Conservation (phyloP, 2,113 vertebrate species). For the Pachypanchax playfairii region DNA sequence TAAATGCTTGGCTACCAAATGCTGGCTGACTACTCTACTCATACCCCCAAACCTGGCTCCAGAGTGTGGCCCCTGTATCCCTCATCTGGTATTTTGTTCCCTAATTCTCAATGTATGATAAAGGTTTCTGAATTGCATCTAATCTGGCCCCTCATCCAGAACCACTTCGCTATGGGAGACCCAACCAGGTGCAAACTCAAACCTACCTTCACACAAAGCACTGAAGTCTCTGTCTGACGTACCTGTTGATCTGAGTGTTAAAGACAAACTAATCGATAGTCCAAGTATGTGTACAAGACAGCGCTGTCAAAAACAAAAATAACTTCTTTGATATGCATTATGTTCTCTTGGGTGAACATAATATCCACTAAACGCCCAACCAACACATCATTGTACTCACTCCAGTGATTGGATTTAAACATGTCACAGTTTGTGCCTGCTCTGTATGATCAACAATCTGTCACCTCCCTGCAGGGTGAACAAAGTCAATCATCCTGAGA, state of each 20-base stretch:
- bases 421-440: constrained; percentile 26
- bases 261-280: neutral
- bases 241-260: neutral
- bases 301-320: too few relatives aligned
- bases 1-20: too few relatives aligned
- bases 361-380: too few relatives aligned
- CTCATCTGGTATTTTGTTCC: too few relatives aligned
- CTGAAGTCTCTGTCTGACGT: neutral
- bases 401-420: constrained; percentile 47
- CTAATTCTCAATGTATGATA: too few relatives aligned
- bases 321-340: neutral
- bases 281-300: too few relatives aligned
- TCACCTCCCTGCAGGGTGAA: constrained; percentile 44
- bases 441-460: constrained; percentile 53
- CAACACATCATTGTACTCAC: constrained; percentile 16
- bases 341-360: constrained; percentile 4
- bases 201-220: neutral
- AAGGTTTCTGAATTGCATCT: neutral
- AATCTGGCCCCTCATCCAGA: too few relatives aligned
- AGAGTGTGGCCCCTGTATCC: too few relatives aligned
- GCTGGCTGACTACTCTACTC: too few relatives aligned
- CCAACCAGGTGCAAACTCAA: too few relatives aligned
- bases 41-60: too few relatives aligned
- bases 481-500: constrained; percentile 1
- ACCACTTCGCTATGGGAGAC: too few relatives aligned